Conservation (phyloP, 2,888 invertebrate genomes). For the Cylloceria caligata region DNA sequence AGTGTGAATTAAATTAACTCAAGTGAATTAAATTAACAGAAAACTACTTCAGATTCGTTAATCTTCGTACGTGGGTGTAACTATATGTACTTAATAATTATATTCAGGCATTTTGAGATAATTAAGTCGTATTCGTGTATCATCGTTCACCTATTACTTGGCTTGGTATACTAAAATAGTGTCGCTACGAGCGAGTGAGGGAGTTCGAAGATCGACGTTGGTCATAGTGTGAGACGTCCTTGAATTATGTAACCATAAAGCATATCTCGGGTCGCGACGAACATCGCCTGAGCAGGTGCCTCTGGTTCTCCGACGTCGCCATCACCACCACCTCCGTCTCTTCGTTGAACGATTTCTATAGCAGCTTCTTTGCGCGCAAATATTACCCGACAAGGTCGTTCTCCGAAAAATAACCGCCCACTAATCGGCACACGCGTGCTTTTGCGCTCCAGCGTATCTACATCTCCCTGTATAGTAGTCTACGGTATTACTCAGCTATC, state of each 20-base stretch:
- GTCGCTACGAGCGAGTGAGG: slow-evolving; percentile 20
- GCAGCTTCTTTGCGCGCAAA: slow-evolving; percentile 30
- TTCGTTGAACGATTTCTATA: slow-evolving; percentile 57
- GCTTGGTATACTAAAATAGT: background rate
- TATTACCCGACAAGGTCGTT: slow-evolving; percentile 61
- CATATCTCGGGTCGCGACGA: slow-evolving; percentile 35
- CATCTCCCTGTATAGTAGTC: background rate
- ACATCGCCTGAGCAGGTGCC: slow-evolving; percentile 59
- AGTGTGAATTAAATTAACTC: too few species aligned
- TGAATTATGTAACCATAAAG: slow-evolving; percentile 59
- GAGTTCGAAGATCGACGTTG: slow-evolving; percentile 53
- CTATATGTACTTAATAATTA: background rate
- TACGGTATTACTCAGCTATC: background rate
- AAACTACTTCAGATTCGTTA: background rate
- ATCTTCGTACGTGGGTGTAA: background rate
- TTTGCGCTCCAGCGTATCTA: slow-evolving; percentile 10
- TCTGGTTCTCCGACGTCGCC: slow-evolving; percentile 11
- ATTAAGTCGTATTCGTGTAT: slow-evolving; percentile 17
- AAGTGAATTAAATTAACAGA: too few species aligned
- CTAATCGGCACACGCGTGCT: slow-evolving; percentile 47
- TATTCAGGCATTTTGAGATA: background rate
- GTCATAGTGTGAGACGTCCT: slow-evolving; percentile 56
- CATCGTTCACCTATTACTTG: background rate
- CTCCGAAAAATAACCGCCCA: slow-evolving; percentile 64
- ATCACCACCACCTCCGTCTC: slow-evolving; percentile 35